Conservation (phyloP, 2,113 vertebrate species). For the Struthio camelus region DNA sequence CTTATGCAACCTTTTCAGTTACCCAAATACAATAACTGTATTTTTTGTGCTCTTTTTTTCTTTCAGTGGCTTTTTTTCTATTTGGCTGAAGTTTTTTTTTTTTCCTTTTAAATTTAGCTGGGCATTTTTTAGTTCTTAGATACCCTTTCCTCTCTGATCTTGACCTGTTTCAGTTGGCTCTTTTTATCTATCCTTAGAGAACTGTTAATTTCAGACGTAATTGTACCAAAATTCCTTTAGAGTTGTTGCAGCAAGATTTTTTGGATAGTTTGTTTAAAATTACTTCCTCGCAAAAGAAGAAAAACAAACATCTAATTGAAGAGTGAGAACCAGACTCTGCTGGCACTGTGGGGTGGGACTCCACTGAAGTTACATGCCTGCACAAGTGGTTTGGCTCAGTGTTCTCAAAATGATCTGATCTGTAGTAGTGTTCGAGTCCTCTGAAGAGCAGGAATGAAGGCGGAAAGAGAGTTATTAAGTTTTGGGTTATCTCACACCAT, state of each 20-base stretch:
- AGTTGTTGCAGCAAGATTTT: neutral
- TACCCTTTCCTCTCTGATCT: neutral
- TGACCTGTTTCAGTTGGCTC: neutral
- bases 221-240: neutral
- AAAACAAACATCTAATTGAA: neutral
- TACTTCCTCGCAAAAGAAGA: conserved; percentile 6
- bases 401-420: neutral
- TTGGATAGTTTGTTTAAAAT: neutral
- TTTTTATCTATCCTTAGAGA: neutral
- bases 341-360: conserved; percentile 28
- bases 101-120: neutral
- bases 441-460: neutral
- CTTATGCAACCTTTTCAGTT: neutral
- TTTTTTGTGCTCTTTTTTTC: neutral
- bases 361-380: neutral
- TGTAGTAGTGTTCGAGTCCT: neutral
- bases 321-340: conserved; percentile 2
- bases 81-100: neutral
- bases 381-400: conserved; percentile 27
- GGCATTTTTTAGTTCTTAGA: neutral
- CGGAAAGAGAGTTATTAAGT: neutral
- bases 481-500: conserved; percentile 6
- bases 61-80: neutral
- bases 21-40: neutral
- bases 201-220: neutral